A percentile compares a stretch with the other conserved stretches of the same genome.
phyloP scores from a whole-genome alignment of 2,797 vertebrate species.

The Pseudotriccus pelzelni region DNA sequence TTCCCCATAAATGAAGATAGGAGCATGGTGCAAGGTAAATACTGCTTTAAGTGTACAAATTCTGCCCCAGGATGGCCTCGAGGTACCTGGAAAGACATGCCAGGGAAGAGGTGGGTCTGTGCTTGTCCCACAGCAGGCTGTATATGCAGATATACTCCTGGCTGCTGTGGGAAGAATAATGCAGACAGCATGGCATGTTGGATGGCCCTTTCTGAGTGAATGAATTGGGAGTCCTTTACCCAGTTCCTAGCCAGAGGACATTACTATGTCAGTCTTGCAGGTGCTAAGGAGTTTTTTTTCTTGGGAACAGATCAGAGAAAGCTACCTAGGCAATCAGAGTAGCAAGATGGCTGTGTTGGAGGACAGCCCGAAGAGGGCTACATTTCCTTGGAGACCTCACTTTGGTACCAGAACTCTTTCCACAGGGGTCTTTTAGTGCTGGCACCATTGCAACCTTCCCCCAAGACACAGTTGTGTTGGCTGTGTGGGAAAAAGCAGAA shows the following conservation, averaged over 20 bases:
- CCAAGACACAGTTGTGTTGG: not conserved
- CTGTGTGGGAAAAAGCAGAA: not conserved
- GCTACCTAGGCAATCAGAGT: not conserved
- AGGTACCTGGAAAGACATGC: not conserved
- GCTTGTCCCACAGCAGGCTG: not conserved
- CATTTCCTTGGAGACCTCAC: not conserved
- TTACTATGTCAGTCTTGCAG: not conserved
- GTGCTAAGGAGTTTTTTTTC: not conserved
- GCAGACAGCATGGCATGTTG: not conserved
- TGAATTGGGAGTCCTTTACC: not conserved
- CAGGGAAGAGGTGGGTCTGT: not conserved
- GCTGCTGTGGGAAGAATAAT: not conserved
- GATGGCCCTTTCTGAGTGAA: not conserved
- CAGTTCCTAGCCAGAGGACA: not conserved
- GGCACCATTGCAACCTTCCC: not conserved
- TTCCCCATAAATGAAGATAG: not conserved
- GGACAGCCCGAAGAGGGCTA: not conserved
- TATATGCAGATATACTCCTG: rapidly evolving
- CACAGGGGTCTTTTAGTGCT: not conserved
- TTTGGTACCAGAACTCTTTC: not conserved
- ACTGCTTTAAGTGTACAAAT: not conserved
- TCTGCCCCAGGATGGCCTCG: not conserved
- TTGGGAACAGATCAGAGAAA: not conserved
- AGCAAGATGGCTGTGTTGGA: not conserved
- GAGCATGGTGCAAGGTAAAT: not conserved